phyloP scores from a whole-genome alignment of 1,140 invertebrate species.

The Sinonovacula constricta region DNA sequence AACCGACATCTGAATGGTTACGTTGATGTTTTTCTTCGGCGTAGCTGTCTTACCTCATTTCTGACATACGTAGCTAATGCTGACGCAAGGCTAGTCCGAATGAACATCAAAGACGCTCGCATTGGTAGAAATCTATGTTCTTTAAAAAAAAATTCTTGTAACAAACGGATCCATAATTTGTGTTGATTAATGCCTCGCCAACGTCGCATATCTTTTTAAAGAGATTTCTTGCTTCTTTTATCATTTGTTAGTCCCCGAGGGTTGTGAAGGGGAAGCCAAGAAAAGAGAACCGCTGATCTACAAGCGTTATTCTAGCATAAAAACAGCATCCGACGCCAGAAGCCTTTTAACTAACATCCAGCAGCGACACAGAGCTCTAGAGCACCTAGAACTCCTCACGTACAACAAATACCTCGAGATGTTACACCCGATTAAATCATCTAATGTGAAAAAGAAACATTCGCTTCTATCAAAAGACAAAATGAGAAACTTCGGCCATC shows the following conservation, averaged over 20 bases:
- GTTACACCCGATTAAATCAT: neutral
- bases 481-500: neutral
- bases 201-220: neutral
- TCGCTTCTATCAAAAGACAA: neutral
- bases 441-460: neutral
- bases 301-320: conserved; percentile 52
- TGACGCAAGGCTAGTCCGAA: neutral
- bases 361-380: conserved; percentile 41
- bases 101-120: neutral
- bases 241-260: conserved; percentile 29
- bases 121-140: neutral
- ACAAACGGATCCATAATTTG: too few species aligned
- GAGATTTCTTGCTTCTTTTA: neutral
- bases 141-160: neutral
- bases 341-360: conserved; percentile 35
- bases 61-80: neutral
- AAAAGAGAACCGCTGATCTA: conserved; percentile 51
- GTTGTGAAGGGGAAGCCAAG: conserved; percentile 30
- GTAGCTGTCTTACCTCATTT: too few species aligned
- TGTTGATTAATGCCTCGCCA: neutral
- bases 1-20: too few species aligned
- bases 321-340: conserved; percentile 45
- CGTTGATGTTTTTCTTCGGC: too few species aligned
- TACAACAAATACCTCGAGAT: conserved; percentile 43
- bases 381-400: conserved; percentile 50